Evolutionary conservation across 30 jellyfish, hydroid and myxozoan species (phyloP), one percentile per base, ranked within the genome.

Genomic region (Pelagia noctiluca): DNA sequence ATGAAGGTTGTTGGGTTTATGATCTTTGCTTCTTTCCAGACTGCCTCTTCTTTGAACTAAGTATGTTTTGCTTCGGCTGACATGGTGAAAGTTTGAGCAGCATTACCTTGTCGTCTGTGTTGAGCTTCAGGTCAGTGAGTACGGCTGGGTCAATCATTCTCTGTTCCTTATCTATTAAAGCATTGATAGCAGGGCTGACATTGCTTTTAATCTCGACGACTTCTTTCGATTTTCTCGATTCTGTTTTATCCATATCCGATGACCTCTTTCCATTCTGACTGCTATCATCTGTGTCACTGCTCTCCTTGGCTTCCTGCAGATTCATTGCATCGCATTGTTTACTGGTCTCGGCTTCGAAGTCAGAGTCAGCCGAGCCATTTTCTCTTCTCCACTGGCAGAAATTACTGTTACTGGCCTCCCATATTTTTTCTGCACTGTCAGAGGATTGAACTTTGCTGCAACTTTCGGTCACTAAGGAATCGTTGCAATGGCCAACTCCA

Each of bases 1-100:
- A 53, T 21, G 61, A 78, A 5, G 47, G 71, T 36, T 46, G 81
- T 30, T 78, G 82, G 50, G 89, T 11, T 8, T 84, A 78, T 7
- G 19, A 53, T 18, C 89, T 21, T 32, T 78, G 60, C 65, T n/a
- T 60, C 65, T 35, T 21, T 31, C 69, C 67, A 35, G 2, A 10
- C 3, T n/a, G 36, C 18, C 29, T 42, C 63, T 61, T 78, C 30
- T 35, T 29, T 46, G 64, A 7, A 3, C n/a, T 4, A 19, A 60
- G 33, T 10, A 61, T 8, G 36, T 10, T 29, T 78, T 78, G 42
- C 23, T 34, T 2, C 10, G 83, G 83, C 68, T 36, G 83, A 37
- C 83, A 71, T 21, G 83, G 83, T 30, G 19, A 11, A 10, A 71
- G 71, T 46, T 37, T 57, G n/a, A n/a, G 69, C 8, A 61, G 38